Base-by-base conservation (phyloP, 2,888 invertebrate species). In the Ormyrus labotus region DNA sequence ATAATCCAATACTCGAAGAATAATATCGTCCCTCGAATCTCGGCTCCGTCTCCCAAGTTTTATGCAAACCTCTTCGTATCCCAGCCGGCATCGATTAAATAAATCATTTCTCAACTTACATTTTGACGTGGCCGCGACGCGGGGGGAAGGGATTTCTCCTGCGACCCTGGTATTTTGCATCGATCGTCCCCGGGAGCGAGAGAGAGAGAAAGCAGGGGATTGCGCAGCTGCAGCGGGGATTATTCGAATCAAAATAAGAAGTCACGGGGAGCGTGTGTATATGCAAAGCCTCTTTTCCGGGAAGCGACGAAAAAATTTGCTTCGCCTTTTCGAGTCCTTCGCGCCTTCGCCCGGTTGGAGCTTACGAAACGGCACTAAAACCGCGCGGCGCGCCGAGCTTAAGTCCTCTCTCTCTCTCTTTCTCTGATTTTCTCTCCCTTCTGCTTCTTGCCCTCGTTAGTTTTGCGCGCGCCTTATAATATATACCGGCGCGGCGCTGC, bases 211-310 rank as follows among this genome's bases (percentile, higher is more conserved):
- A 19, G 19, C 19, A 19, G 19, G 19, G 1, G 19, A 19, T 19
- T 19, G 19, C 19, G 19, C 19, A 19, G 19, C 19, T 19, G 19
- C 19, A 19, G 19, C 19, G 19, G 19, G 61, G 71, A 71, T 71
- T 61, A 71, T 34, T 61, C 61, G 51, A 51, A 51, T 61, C n/a
- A 71, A 61, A 71, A 51, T 19, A 71, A 71, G 60, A 10, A 45
- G 5, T 10, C 48, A 60, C 47, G 19, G 19, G 1, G 19, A 19
- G 1, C 55, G 11, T 34, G 10, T 13, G 45, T 53, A 61, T 53
- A 61, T 58, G 57, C 48, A 57, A 48, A 34, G 11, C n/a, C 67
- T 47, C 50, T 58, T 58, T 19, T 9, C 53, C 34, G 13, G 34
- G 48, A 51, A 9, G 47, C 47, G 11, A 68, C 10, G 55, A 51